Evolutionary conservation across 2,888 invertebrate genomes (phyloP).

Genomic region (Ophion ellenae): DNA sequence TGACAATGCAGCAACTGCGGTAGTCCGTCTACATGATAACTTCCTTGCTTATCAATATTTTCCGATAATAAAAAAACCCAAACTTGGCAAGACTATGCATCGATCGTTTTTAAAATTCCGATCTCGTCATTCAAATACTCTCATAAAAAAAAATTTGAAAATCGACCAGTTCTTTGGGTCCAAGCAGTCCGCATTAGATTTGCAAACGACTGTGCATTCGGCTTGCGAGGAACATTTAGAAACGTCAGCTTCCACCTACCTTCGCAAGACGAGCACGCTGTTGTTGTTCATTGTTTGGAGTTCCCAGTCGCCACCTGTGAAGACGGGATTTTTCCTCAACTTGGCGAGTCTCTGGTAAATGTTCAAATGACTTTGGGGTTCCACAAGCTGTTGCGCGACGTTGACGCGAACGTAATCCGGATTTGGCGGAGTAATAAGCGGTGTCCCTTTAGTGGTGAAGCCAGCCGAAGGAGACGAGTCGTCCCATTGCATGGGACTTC

Average conservation of each 20-base stretch:
- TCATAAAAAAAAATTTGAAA: no score
- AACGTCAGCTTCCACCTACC: slow-evolving; percentile 63
- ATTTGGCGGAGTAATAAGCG: slow-evolving; percentile 73
- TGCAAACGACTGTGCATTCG: no score
- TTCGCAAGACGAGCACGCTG: slow-evolving; percentile 73
- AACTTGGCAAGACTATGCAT: no score
- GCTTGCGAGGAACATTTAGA: no score
- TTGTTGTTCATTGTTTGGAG: slow-evolving; percentile 72
- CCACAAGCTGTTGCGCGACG: slow-evolving; percentile 69
- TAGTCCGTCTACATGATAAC: no score
- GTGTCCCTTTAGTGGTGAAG: slow-evolving; percentile 72
- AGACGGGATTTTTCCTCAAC: slow-evolving; percentile 73
- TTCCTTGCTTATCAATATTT: no score
- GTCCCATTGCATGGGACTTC: slow-evolving; percentile 83
- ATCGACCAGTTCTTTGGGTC: no score
- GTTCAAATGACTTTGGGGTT: slow-evolving; percentile 70
- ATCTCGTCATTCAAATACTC: no score
- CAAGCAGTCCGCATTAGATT: no score
- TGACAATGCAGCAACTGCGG: no score
- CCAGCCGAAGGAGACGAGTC: slow-evolving; percentile 72
- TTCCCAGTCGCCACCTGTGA: slow-evolving; percentile 73
- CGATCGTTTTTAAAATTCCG: no score
- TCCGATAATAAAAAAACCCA: no score
- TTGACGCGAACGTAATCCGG: slow-evolving; percentile 71
- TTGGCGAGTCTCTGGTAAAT: slow-evolving; percentile 71